Evolutionary conservation across 2,797 vertebrate species (phyloP).

Genomic region (Malacoctenus gilli): DNA sequence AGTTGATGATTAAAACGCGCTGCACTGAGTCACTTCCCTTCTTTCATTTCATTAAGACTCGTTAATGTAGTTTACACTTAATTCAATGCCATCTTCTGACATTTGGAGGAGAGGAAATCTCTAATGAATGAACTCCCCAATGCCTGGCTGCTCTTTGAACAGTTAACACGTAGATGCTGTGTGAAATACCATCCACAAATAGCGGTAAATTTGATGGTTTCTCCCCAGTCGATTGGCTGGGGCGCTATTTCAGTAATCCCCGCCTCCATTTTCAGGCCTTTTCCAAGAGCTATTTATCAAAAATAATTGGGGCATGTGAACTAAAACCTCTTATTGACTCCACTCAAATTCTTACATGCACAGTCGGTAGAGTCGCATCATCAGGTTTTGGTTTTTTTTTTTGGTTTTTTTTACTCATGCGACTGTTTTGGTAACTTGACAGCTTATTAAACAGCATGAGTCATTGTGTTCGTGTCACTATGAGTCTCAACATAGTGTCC

Average conservation of each 20-base stretch:
- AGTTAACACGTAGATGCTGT: neutral
- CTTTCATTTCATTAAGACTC: slow-evolving; percentile 8
- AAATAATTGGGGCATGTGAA: slow-evolving; percentile 32
- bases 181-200: slow-evolving; percentile 29
- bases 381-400: no score
- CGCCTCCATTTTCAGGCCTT: slow-evolving; percentile 15
- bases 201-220: no score
- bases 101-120: slow-evolving; percentile 25
- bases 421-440: slow-evolving; percentile 25
- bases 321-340: slow-evolving; percentile 19
- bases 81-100: slow-evolving; percentile 15
- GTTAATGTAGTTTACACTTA: slow-evolving; percentile 11
- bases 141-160: slow-evolving; percentile 13
- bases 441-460: slow-evolving; percentile 37
- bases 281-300: slow-evolving; percentile 28
- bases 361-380: slow-evolving; percentile 3
- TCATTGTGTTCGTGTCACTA: slow-evolving; percentile 28
- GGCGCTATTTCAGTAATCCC: slow-evolving; percentile 37
- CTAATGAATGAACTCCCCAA: neutral
- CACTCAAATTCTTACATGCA: slow-evolving; percentile 3
- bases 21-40: neutral
- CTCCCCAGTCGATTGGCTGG: no score
- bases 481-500: slow-evolving; percentile 11
- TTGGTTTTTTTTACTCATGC: neutral
- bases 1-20: slow-evolving; percentile 4